phyloP scores from a whole-genome alignment of 2,113 vertebrate species.

The Pteruthius melanotis region DNA sequence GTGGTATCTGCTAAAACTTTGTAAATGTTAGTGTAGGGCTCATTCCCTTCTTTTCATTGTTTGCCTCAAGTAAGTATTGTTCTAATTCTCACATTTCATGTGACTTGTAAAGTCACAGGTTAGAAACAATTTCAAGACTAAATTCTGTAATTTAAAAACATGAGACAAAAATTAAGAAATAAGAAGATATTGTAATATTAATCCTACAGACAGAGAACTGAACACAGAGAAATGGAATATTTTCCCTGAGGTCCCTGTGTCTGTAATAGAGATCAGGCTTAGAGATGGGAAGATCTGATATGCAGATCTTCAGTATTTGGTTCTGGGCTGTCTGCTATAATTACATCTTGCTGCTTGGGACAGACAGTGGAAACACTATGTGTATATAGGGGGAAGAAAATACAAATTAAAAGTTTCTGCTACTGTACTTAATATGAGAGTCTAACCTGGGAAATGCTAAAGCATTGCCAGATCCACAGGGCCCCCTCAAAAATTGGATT shows the following conservation, averaged over 20 bases:
- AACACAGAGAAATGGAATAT: background rate
- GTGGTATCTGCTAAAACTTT: background rate
- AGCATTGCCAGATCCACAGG: background rate
- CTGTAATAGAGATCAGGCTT: background rate
- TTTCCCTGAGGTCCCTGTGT: background rate
- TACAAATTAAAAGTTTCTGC: background rate
- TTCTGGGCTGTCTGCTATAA: background rate
- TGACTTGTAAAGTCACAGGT: background rate
- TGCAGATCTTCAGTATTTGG: background rate
- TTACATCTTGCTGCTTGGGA: background rate
- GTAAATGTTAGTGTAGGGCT: background rate
- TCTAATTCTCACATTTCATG: background rate
- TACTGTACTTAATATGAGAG: background rate
- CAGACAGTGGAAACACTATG: accelerated
- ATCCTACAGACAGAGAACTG: background rate
- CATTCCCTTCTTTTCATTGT: background rate
- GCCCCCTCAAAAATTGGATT: accelerated
- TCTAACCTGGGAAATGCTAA: too few relatives aligned
- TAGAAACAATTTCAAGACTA: background rate
- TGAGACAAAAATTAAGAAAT: background rate
- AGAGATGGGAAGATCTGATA: background rate
- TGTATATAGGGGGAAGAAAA: background rate
- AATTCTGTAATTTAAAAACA: background rate
- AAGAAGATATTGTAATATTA: background rate
- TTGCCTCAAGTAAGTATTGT: background rate